Base-by-base conservation (phyloP, 1,140 invertebrate genomes). In the Frieseomelitta varia region DNA sequence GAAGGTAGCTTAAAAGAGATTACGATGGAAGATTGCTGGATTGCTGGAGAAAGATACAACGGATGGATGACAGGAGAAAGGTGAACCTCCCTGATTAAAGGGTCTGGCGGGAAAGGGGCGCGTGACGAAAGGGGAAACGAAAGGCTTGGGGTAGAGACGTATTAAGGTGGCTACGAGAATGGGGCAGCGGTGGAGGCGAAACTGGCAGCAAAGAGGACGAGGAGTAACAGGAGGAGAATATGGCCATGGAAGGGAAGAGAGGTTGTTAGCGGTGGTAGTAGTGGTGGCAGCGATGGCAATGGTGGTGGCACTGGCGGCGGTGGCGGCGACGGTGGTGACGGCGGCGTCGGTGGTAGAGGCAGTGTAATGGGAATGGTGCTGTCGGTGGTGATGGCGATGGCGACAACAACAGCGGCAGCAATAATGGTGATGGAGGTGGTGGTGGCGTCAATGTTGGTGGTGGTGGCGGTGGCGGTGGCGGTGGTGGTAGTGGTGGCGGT, bases 31-130 rank as follows among this genome's bases (percentile, higher is more conserved):
- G 74, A 87, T 61, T 61, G 58, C 58, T 24, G 56, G 83, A 79
- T 78, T 72, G 55, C 68, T 76, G 63, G 61, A 87, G 61, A 65
- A 88, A 80, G 67, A 76, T 58, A 55, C 19, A 55, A 77, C n/a
- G 61, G 30, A 69, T n/a, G 51, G 68, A 19, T 27, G 77, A 71
- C 17, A 47, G 63, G 51, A 51, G 68, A 73, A 58, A 74, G 67
- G 61, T 55, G 75, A 84, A 53, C 12, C 30, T 75, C 30, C 67
- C 53, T 53, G 69, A 63, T 34, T 51, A 51, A 27, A 68, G 39
- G 51, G 63, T n/a, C 8, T 17, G 47, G 47, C 47, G 67, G 85
- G 77, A 67, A 56, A 79, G 69, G 61, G 63, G 24, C 6, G n/a
- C 19, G 51, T 21, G 77, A 12, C 30, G 34, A 55, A 24, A 53